Conservation (phyloP, 2,888 invertebrate genomes). For the Ectobius pallidus region DNA sequence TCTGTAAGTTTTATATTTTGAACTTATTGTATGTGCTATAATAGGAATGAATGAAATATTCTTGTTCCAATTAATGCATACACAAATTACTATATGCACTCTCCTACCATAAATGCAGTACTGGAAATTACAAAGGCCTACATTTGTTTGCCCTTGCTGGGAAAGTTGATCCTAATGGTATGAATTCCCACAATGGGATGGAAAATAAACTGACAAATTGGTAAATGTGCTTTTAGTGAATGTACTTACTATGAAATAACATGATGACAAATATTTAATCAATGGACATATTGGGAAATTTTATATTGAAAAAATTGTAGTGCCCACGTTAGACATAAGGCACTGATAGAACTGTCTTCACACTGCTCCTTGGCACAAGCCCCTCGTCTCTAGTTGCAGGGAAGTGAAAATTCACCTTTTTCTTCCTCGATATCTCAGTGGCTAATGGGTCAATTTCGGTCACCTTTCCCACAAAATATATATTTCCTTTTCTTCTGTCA, state of each 20-base stretch:
- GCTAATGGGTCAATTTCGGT: slow-evolving; percentile 7
- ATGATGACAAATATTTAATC: background rate
- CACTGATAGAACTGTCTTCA: background rate
- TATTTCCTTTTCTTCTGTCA: slow-evolving; percentile 1
- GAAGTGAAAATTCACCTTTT: slow-evolving; percentile 5
- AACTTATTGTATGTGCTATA: no score
- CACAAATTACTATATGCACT: no score
- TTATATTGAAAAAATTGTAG: slow-evolving; percentile 11
- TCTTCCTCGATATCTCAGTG: slow-evolving; percentile 5
- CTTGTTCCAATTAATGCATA: no score
- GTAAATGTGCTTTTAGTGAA: background rate
- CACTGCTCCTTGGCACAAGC: slow-evolving; percentile 6
- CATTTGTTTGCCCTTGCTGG: slow-evolving; percentile 1
- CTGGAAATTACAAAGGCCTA: no score
- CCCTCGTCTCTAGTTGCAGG: slow-evolving; percentile 7
- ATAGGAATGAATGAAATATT: no score
- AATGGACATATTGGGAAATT: slow-evolving; percentile 12
- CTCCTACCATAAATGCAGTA: no score
- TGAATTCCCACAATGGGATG: background rate
- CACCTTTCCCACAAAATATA: slow-evolving; percentile 14
- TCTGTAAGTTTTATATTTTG: no score
- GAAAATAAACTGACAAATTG: background rate
- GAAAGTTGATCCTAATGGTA: slow-evolving; percentile 15
- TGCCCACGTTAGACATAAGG: slow-evolving; percentile 5
- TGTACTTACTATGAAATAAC: background rate